These are phyloP conservation scores for Poliocrania exsul DNA, from an alignment of 2,797 vertebrate genomes.

Conservation along the genomic window DNA sequence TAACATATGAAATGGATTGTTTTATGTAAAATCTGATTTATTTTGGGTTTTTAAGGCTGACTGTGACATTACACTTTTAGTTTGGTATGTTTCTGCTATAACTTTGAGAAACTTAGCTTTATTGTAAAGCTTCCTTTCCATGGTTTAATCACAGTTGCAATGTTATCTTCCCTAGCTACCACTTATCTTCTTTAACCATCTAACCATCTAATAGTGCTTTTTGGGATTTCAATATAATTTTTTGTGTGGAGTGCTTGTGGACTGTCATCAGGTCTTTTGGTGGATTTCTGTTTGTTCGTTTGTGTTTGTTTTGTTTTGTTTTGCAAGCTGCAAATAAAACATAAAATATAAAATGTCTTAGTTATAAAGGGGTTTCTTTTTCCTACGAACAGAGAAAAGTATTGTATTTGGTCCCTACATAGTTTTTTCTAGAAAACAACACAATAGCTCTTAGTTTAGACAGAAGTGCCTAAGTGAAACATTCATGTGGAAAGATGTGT, in stretches of 20 bases:
- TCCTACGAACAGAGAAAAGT: background rate
- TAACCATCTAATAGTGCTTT: background rate
- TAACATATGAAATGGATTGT: background rate
- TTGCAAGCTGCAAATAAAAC: background rate
- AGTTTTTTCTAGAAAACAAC: background rate
- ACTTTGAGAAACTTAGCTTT: background rate
- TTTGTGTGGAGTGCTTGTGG: background rate
- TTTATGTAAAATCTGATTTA: background rate
- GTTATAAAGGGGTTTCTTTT: background rate
- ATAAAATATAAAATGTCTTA: background rate
- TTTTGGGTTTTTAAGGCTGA: background rate
- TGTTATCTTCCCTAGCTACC: background rate
- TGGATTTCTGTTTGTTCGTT: background rate
- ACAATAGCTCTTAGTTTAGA: background rate
- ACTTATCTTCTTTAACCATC: background rate
- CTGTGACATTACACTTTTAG: background rate
- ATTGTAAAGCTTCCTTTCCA: background rate
- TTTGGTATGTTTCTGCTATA: background rate
- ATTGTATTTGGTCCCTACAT: background rate
- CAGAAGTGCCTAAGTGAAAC: background rate
- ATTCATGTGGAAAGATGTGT: background rate
- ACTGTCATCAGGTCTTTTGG: background rate
- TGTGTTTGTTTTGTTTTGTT: background rate
- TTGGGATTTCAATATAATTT: background rate
- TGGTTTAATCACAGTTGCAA: background rate